Conservation (phyloP, 2,113 vertebrate species). For the Rostratula benghalensis region DNA sequence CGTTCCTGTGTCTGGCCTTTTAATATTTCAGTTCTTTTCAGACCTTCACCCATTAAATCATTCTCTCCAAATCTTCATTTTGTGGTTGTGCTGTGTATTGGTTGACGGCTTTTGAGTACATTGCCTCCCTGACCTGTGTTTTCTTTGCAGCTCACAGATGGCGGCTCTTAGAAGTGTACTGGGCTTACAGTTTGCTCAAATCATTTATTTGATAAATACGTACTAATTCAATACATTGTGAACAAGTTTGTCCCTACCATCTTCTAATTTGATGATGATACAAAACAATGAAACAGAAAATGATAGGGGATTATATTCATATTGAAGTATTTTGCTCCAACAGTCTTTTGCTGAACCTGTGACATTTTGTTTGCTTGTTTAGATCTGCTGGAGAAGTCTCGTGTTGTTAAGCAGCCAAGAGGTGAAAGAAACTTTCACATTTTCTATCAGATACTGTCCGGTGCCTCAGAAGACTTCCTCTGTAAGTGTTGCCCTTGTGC, state of each 20-base stretch:
- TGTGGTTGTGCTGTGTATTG: background rate
- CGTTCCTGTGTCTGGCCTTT: background rate
- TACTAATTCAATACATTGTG: background rate
- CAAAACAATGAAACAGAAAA: background rate
- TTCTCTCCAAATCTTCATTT: background rate
- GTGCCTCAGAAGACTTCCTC: slow-evolving; percentile 91
- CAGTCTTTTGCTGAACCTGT: background rate
- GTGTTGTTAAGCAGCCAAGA: slow-evolving; percentile 95
- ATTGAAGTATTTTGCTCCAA: background rate
- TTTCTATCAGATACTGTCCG: slow-evolving; percentile 96
- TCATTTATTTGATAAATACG: background rate
- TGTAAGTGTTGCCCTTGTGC: slow-evolving; percentile 78
- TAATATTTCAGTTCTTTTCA: background rate
- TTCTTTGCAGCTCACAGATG: background rate
- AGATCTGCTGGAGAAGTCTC: slow-evolving; percentile 97
- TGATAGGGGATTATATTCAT: background rate
- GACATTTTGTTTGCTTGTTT: slow-evolving; percentile 14
- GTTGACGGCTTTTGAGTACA: background rate
- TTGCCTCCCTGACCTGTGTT: background rate
- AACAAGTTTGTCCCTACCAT: background rate
- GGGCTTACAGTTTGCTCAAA: background rate
- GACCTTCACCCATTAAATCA: background rate
- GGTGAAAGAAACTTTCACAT: slow-evolving; percentile 98
- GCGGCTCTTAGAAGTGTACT: background rate
- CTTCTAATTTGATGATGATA: background rate